Evolutionary conservation across 1,140 invertebrate species (phyloP), one percentile per base, ranked within the genome.

Genomic region (Venturia canescens): DNA sequence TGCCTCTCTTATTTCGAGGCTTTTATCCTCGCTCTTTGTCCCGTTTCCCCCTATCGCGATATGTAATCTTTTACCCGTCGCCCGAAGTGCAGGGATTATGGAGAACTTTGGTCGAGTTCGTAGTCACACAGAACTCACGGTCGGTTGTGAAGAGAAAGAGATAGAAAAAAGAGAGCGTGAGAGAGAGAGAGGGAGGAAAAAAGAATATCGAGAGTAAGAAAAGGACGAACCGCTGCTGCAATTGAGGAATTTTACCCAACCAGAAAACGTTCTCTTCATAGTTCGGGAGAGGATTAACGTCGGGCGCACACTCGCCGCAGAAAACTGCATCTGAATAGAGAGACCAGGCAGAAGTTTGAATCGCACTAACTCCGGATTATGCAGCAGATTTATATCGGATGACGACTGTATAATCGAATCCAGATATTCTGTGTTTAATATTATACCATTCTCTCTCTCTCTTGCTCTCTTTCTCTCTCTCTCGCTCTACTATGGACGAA

Each of bases 261-360:
- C 53, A 29, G 74, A 16, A 60, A 60, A 60, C n/a, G 4, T 69
- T 23, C 23, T 23, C 60, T 66, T 57, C 53, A 57, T 75, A 57
- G 53, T 57, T 57, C 18, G 3, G 71, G 15, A 34, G 26, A n/a
- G 48, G 71, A 75, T 75, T 75, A 75, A 75, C 71, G 71, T 75
- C 48, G 50, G 11, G 23, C 71, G 50, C 44, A 75, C 44, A 75
- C 48, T 27, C 71, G 50, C 70, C 15, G 57, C 71, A 57, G 26
- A 57, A 50, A 75, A 75, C 71, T 75, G 71, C 71, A 75, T 48
- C 53, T 75, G 71, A 76, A 76, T 76, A 29, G 74, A 76, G 44
- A 23, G 27, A 69, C 29, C 66, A 16, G 34, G 27, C 27, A 60
- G 50, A 75, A 75, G 71, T 75, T 75, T 75, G 71, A 75, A 75